These are phyloP conservation scores for Enteromius paludinosus DNA, from an alignment of 2,797 vertebrate genomes.

Conservation along the genomic window DNA sequence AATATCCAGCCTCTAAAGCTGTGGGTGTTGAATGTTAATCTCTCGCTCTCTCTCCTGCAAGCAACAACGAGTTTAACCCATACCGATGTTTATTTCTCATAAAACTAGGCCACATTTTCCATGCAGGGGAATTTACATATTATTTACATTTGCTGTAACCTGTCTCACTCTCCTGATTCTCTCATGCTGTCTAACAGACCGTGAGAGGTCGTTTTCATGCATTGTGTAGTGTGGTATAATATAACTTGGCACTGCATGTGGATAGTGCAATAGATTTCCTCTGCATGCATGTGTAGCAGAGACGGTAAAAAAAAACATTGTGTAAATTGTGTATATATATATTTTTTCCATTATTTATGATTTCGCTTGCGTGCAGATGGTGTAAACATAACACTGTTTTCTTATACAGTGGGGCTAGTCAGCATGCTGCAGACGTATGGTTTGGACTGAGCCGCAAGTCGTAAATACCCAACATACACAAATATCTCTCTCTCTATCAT, in stretches of 20 bases:
- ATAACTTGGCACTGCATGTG: conserved; percentile 20
- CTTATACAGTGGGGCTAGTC: conserved; percentile 9
- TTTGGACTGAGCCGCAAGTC: conserved; percentile 28
- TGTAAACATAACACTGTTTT: conserved; percentile 28
- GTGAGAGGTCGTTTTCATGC: conserved; percentile 16
- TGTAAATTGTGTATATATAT: conserved; percentile 15
- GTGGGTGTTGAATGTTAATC: conserved; percentile 58
- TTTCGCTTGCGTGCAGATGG: conserved; percentile 21
- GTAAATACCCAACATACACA: conserved; percentile 29
- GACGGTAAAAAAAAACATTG: conserved; percentile 18
- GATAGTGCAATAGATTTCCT: conserved; percentile 24
- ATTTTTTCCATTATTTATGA: conserved; percentile 34
- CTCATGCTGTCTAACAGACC: conserved; percentile 36
- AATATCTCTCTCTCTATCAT: conserved; percentile 18
- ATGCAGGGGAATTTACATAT: conserved; percentile 43
- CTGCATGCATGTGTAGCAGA: conserved; percentile 19
- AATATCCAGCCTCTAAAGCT: conserved; percentile 53
- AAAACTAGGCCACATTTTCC: conserved; percentile 49
- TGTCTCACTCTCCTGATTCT: conserved; percentile 41
- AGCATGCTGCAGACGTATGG: conserved; percentile 32
- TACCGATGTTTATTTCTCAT: conserved; percentile 44
- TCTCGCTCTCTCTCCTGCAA: conserved; percentile 23
- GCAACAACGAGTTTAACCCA: conserved; percentile 36
- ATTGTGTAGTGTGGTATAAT: conserved; percentile 34
- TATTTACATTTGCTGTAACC: conserved; percentile 53